A percentile compares a stretch with the other conserved stretches of the same genome.
phyloP scores from a whole-genome alignment of 2,113 vertebrate genomes.

The Microtus montanus region DNA sequence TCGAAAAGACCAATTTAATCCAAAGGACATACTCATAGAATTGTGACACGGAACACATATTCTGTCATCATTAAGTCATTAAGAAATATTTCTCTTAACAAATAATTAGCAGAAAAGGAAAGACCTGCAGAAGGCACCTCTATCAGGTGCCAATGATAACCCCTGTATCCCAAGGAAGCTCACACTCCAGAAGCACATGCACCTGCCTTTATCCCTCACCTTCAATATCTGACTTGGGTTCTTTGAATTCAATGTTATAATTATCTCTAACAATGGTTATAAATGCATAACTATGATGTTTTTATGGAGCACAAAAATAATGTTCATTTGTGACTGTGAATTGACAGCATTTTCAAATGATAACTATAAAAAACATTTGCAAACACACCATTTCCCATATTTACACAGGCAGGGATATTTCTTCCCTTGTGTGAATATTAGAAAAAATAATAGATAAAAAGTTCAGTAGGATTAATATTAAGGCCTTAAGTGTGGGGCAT shows the following conservation, averaged over 20 bases:
- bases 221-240: not conserved
- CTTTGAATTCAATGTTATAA: not conserved
- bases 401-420: not conserved
- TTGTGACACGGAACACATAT: not conserved
- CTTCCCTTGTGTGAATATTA: not conserved
- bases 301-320: not conserved
- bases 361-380: not conserved
- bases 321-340: not conserved
- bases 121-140: not conserved
- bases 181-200: not conserved
- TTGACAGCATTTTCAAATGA: not conserved
- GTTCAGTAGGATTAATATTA: not conserved
- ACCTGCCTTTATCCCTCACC: too few relatives aligned
- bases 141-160: too few relatives aligned
- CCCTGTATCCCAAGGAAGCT: not conserved
- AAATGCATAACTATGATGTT: not conserved
- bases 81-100: not conserved
- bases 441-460: not conserved
- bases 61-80: not conserved
- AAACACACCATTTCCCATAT: not conserved
- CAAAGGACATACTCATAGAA: not conserved
- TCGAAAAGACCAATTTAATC: not conserved
- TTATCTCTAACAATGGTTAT: not conserved
- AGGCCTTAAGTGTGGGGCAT: not conserved
- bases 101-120: not conserved